Conservation (phyloP, 2,797 vertebrate genomes). For the Chelon labrosus region DNA sequence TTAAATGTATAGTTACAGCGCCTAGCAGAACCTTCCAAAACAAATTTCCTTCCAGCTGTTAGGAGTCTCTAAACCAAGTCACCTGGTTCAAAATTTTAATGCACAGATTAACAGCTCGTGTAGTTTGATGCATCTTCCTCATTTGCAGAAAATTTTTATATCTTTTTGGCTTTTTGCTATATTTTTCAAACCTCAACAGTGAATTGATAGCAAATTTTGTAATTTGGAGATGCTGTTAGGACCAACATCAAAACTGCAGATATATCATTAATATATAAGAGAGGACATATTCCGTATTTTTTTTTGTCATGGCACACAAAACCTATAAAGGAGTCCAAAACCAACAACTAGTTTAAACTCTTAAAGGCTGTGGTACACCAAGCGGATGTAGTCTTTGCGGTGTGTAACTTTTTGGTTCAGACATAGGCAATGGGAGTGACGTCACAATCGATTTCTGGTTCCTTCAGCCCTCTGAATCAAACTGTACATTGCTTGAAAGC, state of each 20-base stretch:
- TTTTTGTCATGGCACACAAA: neutral
- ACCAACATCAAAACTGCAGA: neutral
- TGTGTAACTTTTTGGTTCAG: no score
- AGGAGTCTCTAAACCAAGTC: neutral
- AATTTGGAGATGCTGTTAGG: no score
- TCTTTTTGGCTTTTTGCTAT: neutral
- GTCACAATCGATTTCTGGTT: no score
- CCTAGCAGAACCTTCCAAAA: neutral
- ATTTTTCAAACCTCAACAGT: neutral
- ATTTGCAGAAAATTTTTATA: neutral
- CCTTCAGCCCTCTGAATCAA: no score
- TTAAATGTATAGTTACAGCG: neutral
- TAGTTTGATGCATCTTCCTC: neutral
- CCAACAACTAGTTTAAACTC: neutral
- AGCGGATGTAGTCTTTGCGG: no score
- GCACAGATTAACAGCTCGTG: neutral
- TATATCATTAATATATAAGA: neutral
- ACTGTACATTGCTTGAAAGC: no score
- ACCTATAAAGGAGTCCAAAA: neutral
- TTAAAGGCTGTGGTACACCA: no score
- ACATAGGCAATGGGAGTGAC: no score
- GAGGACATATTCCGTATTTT: neutral
- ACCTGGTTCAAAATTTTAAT: neutral
- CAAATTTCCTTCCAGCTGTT: neutral
- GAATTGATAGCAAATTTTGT: neutral